Base-by-base conservation (phyloP, 2,113 vertebrate species). In the Siniperca knerii region DNA sequence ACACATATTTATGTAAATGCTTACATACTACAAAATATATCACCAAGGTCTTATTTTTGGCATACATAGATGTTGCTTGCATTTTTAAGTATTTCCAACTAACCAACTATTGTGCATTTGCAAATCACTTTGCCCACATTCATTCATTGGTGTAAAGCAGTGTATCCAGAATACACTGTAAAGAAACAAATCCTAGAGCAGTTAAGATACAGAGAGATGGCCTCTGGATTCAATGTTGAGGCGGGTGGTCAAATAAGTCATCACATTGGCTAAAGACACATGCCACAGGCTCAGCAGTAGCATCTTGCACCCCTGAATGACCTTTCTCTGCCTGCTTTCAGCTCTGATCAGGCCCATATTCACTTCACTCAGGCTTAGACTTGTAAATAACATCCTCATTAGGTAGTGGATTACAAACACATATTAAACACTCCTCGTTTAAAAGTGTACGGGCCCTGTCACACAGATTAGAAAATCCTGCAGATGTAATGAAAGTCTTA, bases 331-430 rank as follows among this genome's bases (percentile, higher is more conserved):
- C 37, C 21, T 72, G 23, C 62, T 81, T 35, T 77, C 25, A 62
- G 2, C 21, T 67, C 23, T 66, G 8, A 54, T 48, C n/a, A 50
- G 66, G 57, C 54, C 50, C 10, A n/a, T 40, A 55, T 33, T 78
- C 35, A 40, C 40, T 40, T 75, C 58, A 62, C 29, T 73, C 58
- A 72, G 73, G 69, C 52, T 71, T 72, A 84, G 52, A 55, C 64
- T 69, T 81, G 58, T n/a, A 83, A 85, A 89, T 65, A 79, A 89
- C 73, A 52, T 87, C 69, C 64, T 81, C 77, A 65, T 61, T 57
- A 71, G 37, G 71, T 7, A 66, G 54, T 77, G 66, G 75, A 77
- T 90, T 83, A 75, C 13, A 46, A 87, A 77, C 65, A 69, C 29
- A 69, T 60, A 68, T 58, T 46, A 62, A 23, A 60, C 66, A 85